Percentiles rank a stretch among this genome's conserved stretches.
Conservation (phyloP, 2,797 vertebrate species). For the Pangasius mekongensis region DNA sequence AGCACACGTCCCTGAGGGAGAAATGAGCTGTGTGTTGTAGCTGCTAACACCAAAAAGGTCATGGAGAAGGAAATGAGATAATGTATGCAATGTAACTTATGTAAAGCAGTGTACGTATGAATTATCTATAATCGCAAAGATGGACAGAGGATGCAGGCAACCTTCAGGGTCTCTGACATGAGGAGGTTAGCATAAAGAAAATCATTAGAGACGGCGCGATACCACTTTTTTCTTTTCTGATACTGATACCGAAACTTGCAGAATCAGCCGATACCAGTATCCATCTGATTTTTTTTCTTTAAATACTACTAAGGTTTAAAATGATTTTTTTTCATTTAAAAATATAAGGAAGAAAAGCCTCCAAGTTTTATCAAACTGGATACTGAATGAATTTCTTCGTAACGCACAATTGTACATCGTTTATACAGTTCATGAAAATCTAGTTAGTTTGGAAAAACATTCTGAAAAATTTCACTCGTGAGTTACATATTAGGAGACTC, state of each 20-base stretch:
- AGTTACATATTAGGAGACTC: too few species aligned
- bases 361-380: background rate
- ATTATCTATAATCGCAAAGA: background rate
- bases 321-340: too few species aligned
- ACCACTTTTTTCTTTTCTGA: background rate
- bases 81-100: background rate
- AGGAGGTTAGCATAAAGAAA: background rate
- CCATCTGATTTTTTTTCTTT: background rate
- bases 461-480: too few species aligned
- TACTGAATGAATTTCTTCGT: background rate
- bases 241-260: background rate
- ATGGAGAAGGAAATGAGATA: background rate
- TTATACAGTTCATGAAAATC: background rate
- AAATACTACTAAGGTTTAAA: background rate
- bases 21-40: conserved; percentile 32
- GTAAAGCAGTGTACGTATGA: background rate
- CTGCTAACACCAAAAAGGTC: background rate
- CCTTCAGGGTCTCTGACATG: background rate
- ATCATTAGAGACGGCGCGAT: background rate
- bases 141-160: too few species aligned
- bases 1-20: conserved; percentile 22
- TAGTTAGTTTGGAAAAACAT: background rate
- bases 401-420: background rate
- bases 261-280: background rate
- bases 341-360: too few species aligned